Conservation (phyloP, 2,797 vertebrate genomes). For the Coregonus suidteri region DNA sequence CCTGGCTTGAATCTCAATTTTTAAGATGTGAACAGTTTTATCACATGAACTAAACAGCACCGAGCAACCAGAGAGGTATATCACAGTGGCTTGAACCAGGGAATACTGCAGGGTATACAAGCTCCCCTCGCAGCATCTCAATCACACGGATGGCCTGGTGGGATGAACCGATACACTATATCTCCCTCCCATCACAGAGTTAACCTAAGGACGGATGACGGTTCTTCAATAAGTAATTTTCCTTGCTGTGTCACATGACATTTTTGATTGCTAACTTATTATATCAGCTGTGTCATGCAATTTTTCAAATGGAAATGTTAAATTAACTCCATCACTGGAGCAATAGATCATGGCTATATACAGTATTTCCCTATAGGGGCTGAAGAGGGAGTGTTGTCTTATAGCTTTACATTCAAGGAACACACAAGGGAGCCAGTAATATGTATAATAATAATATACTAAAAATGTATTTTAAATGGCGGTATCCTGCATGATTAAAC, state of each 20-base stretch:
- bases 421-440: not conserved
- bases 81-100: not conserved
- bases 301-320: conserved; percentile 78
- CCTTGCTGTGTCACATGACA: conserved; percentile 61
- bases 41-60: not conserved
- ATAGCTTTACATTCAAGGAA: conserved; percentile 34
- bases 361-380: conserved; percentile 42
- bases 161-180: conserved; percentile 1
- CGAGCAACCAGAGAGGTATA: not conserved
- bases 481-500: not conserved
- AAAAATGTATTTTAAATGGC: not conserved
- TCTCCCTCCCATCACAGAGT: conserved; percentile 48
- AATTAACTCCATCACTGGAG: conserved; percentile 66
- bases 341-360: conserved; percentile 54
- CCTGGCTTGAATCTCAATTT: not conserved
- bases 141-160: not conserved
- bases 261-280: conserved; percentile 67
- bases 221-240: conserved; percentile 76
- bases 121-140: not conserved
- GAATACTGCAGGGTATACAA: not conserved
- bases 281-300: conserved; percentile 72
- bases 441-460: too few species aligned
- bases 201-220: conserved; percentile 66
- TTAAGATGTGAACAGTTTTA: not conserved
- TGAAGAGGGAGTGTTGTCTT: conserved; percentile 13